Base-by-base conservation (phyloP, 2,797 vertebrate species). In the Taeniopygia guttata region DNA sequence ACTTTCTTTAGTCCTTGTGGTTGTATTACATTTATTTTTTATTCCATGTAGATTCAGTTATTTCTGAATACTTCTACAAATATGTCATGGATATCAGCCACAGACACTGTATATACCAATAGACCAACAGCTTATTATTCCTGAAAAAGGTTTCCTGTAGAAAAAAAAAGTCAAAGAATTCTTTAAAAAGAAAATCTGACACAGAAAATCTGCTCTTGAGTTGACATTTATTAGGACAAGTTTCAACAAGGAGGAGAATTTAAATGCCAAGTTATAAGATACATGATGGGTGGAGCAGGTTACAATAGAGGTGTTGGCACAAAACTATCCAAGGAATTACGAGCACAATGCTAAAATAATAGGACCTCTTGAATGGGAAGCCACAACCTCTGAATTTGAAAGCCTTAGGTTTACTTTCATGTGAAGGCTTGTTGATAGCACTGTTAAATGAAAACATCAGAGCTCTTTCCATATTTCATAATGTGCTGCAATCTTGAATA, bases 241-340 rank as follows among this genome's bases (percentile, higher is more conserved):
- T 90, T 94, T 95, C 84, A 94, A 77, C 89, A 38, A 86, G 74
- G 55, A 87, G 30, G 27, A 92, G 38, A 95, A 74, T 76, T 73
- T 72, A 82, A 82, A 91, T 84, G 63, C 36, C 0, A 1, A 82
- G 38, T 72, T 94, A 72, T 78, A 95, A 94, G 93, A 73, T 36
- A 63, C 19, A 45, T 0, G 0, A 60, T 54, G 34, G 90, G 45
- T 89, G 86, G 60, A 52, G 89, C 62, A 74, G 51, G 29, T 93
- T 88, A 87, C 69, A 95, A 84, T 70, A 67, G 62, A 92, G 40
- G 30, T 70, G 74, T 46, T 92, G 88, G 94, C 88, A 93, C 49
- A 79, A 93, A 92, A 42, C 21, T 83, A 75, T 54, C n/a, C 23
- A 48, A 67, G 45, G 76, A 40, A 76, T 90, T 92, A 85, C 7